A percentile compares a stretch with the other conserved stretches of the same genome.
These are phyloP conservation scores for Bujurquina vittata DNA, from an alignment of 2,113 vertebrate species.

Conservation along the genomic window DNA sequence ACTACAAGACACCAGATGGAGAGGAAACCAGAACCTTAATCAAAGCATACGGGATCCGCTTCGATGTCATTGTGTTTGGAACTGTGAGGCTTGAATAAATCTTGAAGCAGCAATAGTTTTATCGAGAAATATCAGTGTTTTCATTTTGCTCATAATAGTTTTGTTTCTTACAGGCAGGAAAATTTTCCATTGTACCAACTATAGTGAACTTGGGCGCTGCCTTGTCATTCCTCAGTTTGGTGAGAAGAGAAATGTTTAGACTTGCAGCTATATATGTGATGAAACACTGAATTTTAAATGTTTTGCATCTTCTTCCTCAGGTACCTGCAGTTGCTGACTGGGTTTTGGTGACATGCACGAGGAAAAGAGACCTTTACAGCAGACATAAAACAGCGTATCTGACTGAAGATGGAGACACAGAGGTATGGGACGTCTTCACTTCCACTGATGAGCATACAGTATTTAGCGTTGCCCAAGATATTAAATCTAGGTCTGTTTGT, in stretches of 20 bases:
- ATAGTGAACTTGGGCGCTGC: slow-evolving; percentile 89
- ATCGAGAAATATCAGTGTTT: rapidly evolving
- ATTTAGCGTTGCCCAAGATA: neutral
- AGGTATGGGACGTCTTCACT: slow-evolving; percentile 73
- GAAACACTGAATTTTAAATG: neutral
- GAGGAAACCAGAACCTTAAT: slow-evolving; percentile 81
- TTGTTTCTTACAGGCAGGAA: slow-evolving; percentile 81
- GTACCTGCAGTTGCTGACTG: slow-evolving; percentile 84
- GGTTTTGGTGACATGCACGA: slow-evolving; percentile 84
- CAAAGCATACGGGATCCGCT: slow-evolving; percentile 90
- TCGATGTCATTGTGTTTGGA: slow-evolving; percentile 88
- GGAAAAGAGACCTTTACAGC: slow-evolving; percentile 82
- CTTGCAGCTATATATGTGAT: rapidly evolving
- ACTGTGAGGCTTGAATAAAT: slow-evolving; percentile 77
- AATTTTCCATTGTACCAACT: slow-evolving; percentile 87
- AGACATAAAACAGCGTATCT: slow-evolving; percentile 86
- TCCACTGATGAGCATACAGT: neutral
- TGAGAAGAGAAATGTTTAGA: slow-evolving; percentile 65
- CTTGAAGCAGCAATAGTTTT: neutral
- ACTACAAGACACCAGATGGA: slow-evolving; percentile 76
- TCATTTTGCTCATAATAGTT: neutral
- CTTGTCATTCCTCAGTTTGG: slow-evolving; percentile 85
- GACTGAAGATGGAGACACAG: slow-evolving; percentile 69
- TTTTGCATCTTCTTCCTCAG: slow-evolving; percentile 57
- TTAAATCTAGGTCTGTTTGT: neutral